Conservation (phyloP, 2,797 vertebrate species). For the Enteromius unitaeniatus region DNA sequence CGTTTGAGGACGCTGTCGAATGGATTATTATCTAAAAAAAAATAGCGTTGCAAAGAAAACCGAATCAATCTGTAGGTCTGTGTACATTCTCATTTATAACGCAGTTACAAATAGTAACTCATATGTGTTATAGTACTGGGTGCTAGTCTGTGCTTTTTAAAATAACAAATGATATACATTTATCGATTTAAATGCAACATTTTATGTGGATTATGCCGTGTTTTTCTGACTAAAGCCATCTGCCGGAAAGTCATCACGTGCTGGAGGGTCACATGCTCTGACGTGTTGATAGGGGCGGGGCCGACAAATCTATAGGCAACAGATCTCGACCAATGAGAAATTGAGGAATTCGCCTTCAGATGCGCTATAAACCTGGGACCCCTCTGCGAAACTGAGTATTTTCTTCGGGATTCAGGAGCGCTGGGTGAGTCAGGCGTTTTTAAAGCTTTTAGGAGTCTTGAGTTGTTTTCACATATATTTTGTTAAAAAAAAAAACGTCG, state of each 20-base stretch:
- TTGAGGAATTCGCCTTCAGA: conserved; percentile 39
- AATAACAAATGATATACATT: not conserved
- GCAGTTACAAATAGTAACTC: not conserved
- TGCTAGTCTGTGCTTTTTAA: not conserved
- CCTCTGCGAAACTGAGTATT: not conserved
- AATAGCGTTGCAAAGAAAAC: not conserved
- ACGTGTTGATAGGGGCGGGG: conserved; percentile 52
- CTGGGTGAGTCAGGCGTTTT: conserved; percentile 13
- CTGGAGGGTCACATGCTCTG: conserved; percentile 61
- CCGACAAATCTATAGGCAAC: not conserved
- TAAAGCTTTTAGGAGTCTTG: not conserved
- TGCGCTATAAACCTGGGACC: conserved; percentile 16
- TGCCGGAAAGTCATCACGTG: conserved; percentile 71
- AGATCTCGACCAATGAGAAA: conserved; percentile 69
- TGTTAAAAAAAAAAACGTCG: too few relatives aligned
- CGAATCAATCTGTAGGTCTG: not conserved
- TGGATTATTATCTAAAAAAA: not conserved
- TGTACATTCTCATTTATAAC: not conserved
- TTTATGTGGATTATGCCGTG: not conserved
- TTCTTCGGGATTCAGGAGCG: not conserved
- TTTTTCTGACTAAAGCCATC: conserved; percentile 16
- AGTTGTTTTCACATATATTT: not conserved
- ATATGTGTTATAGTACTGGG: not conserved
- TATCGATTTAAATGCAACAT: not conserved
- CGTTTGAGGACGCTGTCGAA: not conserved